These are phyloP conservation scores for Phengaris arion DNA, from an alignment of 2,888 invertebrate genomes.

Conservation along the genomic window DNA sequence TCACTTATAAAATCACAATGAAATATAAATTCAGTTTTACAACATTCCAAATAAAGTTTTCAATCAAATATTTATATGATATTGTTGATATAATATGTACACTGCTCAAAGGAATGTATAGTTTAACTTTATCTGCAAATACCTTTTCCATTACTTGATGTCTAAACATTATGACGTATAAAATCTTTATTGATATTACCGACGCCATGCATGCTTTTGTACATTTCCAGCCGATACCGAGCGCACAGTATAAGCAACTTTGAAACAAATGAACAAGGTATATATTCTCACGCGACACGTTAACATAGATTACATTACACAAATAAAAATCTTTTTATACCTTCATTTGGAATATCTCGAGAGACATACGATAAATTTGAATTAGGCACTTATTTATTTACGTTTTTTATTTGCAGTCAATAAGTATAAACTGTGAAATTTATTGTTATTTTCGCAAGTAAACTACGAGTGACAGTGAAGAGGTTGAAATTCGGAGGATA, in stretches of 20 bases:
- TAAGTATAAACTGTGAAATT: slow-evolving; percentile 1
- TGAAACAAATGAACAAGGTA: background rate
- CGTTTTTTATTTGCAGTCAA: slow-evolving; percentile 13
- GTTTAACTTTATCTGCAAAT: slow-evolving; percentile 4
- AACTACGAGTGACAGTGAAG: slow-evolving; percentile 5
- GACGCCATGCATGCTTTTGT: slow-evolving; percentile 14
- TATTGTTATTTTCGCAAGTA: slow-evolving; percentile 11
- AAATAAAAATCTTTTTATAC: slow-evolving; percentile 26
- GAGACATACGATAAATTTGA: slow-evolving; percentile 23
- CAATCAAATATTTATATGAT: background rate
- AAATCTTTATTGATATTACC: slow-evolving; percentile 26
- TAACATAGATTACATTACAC: slow-evolving; percentile 23
- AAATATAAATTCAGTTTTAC: background rate
- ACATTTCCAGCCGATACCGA: background rate
- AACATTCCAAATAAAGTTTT: background rate
- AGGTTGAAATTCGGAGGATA: background rate
- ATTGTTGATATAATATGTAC: background rate
- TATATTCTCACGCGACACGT: background rate
- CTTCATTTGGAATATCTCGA: slow-evolving; percentile 18
- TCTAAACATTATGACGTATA: slow-evolving; percentile 22
- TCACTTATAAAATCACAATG: background rate
- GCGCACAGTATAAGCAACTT: background rate
- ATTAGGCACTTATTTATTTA: slow-evolving; percentile 11
- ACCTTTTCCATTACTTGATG: slow-evolving; percentile 15
- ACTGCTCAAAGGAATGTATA: background rate